Conservation (phyloP, 2,888 invertebrate species). For the Neria commutata region DNA sequence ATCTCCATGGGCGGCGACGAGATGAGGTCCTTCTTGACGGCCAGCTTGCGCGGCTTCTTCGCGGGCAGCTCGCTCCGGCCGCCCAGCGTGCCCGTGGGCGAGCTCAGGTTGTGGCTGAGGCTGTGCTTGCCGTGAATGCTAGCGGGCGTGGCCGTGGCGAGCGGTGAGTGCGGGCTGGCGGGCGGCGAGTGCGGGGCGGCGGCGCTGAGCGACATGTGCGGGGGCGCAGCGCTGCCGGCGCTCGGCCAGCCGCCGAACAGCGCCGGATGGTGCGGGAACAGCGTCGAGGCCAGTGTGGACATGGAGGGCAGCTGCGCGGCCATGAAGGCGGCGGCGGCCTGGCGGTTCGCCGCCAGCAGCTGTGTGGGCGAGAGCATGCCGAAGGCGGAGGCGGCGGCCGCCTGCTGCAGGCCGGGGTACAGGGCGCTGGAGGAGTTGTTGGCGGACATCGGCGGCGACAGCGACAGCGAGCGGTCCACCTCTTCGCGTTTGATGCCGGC, state of each 20-base stretch:
- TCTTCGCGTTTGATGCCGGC: constrained; percentile 61
- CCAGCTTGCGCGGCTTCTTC: constrained; percentile 56
- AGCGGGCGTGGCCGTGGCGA: constrained; percentile 30
- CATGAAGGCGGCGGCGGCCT: constrained; percentile 61
- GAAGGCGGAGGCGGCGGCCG: constrained; percentile 59
- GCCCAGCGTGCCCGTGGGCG: constrained; percentile 44
- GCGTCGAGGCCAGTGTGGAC: constrained; percentile 55
- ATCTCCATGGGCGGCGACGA: constrained; percentile 44
- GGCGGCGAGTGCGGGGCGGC: constrained; percentile 56
- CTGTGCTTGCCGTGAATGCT: constrained; percentile 38
- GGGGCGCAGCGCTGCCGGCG: constrained; percentile 11
- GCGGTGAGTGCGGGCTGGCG: constrained; percentile 57
- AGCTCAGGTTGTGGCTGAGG: constrained; percentile 30
- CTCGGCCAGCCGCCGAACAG: constrained; percentile 56
- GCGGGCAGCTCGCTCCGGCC: constrained; percentile 42
- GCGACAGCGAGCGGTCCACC: constrained; percentile 52
- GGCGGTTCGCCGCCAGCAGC: constrained; percentile 56
- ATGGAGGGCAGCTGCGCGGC: constrained; percentile 59
- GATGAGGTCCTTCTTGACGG: constrained; percentile 55
- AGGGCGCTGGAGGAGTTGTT: constrained; percentile 49
- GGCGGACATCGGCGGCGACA: constrained; percentile 60
- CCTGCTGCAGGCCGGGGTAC: constrained; percentile 58
- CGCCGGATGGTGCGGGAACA: constrained; percentile 60
- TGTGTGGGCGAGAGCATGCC: constrained; percentile 60
- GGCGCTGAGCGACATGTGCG: constrained; percentile 24